These are phyloP conservation scores for Alca torda DNA, from an alignment of 2,797 vertebrate genomes.

Conservation along the genomic window DNA sequence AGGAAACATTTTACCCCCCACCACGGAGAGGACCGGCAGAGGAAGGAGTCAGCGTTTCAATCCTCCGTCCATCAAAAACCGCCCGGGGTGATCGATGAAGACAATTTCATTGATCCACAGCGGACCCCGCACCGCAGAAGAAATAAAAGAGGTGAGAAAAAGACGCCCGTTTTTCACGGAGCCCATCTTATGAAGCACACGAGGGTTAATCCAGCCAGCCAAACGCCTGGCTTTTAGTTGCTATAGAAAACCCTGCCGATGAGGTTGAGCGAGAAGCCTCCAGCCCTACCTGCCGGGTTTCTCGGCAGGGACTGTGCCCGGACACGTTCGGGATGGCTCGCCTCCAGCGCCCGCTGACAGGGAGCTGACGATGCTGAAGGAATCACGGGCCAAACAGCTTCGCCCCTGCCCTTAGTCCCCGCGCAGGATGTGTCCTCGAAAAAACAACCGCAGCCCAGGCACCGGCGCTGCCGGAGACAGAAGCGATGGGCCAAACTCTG, in stretches of 20 bases:
- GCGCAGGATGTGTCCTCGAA: not conserved
- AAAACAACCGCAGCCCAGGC: not conserved
- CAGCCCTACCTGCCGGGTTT: not conserved
- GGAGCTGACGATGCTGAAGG: not conserved
- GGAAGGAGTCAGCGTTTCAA: not conserved
- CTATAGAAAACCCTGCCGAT: not conserved
- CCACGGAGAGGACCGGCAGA: not conserved
- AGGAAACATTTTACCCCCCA: not conserved
- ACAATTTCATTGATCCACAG: not conserved
- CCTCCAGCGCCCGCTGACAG: not conserved
- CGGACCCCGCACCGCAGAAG: not conserved
- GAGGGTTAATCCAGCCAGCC: not conserved
- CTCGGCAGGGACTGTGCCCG: not conserved
- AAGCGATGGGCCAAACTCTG: not conserved
- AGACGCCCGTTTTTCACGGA: not conserved
- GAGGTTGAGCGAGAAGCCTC: not conserved
- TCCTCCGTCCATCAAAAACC: not conserved
- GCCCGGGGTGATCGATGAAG: not conserved
- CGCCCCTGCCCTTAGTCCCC: not conserved
- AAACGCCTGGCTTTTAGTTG: not conserved
- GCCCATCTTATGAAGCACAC: not conserved
- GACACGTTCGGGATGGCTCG: not conserved
- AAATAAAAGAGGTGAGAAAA: slow-evolving; percentile 3
- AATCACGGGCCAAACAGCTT: not conserved
- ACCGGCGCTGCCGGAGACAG: not conserved